Evolutionary conservation across 2,113 vertebrate species (phyloP).

Genomic region (Paedocypris sp.): DNA sequence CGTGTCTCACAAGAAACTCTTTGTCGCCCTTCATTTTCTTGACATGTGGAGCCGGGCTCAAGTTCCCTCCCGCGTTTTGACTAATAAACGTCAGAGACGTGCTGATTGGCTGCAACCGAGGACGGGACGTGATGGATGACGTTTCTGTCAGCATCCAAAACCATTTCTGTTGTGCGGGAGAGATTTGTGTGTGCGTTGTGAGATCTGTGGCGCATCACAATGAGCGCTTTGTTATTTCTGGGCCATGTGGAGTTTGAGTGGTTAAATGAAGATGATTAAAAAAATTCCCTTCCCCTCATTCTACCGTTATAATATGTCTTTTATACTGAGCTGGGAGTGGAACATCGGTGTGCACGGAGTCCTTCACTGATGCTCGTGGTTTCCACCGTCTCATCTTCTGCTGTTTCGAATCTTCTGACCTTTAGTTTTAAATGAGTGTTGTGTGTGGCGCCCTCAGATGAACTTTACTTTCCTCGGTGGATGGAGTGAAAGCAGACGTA

Average conservation of each 20-base stretch:
- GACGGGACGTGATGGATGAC: too few relatives aligned
- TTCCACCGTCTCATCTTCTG: neutral
- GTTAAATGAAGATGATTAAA: slow-evolving; percentile 44
- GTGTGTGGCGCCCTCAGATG: too few relatives aligned
- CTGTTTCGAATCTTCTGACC: neutral
- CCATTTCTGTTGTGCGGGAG: too few relatives aligned
- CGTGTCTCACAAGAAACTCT: too few relatives aligned
- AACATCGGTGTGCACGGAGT: neutral
- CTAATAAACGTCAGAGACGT: too few relatives aligned
- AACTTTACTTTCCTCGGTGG: too few relatives aligned
- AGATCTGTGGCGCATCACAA: slow-evolving; percentile 43
- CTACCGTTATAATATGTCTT: neutral
- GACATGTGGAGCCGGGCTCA: too few relatives aligned
- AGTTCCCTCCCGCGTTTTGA: too few relatives aligned
- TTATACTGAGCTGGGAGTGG: neutral
- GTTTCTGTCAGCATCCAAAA: too few relatives aligned
- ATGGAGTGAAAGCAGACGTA: too few relatives aligned
- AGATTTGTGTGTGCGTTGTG: neutral
- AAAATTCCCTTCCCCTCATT: neutral
- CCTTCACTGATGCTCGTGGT: neutral
- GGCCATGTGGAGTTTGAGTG: slow-evolving; percentile 36
- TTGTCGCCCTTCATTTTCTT: too few relatives aligned
- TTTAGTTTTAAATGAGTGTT: neutral
- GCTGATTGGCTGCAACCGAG: too few relatives aligned
- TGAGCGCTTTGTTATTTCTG: slow-evolving; percentile 55